phyloP scores from a whole-genome alignment of 2,888 invertebrate species.

The Phytoseiulus persimilis region DNA sequence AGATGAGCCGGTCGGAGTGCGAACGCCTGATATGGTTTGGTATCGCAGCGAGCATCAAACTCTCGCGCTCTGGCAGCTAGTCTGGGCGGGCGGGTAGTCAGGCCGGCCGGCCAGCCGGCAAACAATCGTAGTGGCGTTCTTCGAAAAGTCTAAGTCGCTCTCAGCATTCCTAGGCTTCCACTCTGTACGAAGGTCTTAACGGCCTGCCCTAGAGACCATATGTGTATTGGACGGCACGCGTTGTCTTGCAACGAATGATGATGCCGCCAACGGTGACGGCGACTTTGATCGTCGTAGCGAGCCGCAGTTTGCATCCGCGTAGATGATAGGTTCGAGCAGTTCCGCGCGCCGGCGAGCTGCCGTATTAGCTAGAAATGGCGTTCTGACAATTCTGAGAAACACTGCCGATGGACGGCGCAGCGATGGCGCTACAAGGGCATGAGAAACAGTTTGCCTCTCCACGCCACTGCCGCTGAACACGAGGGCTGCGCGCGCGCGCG shows the following conservation, averaged over 20 bases:
- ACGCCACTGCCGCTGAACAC: not conserved
- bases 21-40: not conserved
- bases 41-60: not conserved
- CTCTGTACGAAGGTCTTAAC: not conserved
- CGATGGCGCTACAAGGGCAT: not conserved
- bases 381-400: not conserved
- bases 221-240: not conserved
- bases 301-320: not conserved
- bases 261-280: not conserved
- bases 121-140: not conserved
- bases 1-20: not conserved
- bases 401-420: not conserved
- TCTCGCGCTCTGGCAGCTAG: not conserved
- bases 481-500: not conserved
- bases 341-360: not conserved
- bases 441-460: not conserved
- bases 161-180: not conserved
- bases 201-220: not conserved
- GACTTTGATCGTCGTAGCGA: not conserved
- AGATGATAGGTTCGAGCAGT: not conserved
- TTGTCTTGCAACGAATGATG: not conserved
- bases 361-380: not conserved
- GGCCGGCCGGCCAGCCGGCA: not conserved
- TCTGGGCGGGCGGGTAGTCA: not conserved
- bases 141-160: not conserved